phyloP scores from a whole-genome alignment of 2,113 vertebrate species.

The Odontesthes bonariensis region DNA sequence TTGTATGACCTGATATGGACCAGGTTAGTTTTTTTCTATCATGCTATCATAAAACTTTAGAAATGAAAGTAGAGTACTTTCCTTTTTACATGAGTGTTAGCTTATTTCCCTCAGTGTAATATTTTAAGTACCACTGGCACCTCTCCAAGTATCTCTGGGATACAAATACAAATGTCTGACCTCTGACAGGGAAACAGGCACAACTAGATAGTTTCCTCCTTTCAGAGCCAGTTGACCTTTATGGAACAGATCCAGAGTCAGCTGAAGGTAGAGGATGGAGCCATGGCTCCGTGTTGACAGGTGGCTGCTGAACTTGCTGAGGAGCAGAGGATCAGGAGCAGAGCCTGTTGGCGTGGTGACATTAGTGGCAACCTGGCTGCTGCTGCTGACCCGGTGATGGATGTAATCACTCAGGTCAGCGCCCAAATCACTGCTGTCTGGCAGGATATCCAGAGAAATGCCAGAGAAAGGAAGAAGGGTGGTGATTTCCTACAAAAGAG shows the following conservation, averaged over 20 bases:
- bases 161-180: constrained; percentile 52
- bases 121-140: background rate
- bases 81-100: background rate
- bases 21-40: background rate
- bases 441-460: constrained; percentile 92
- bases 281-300: constrained; percentile 93
- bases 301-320: constrained; percentile 94
- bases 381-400: constrained; percentile 91
- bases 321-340: constrained; percentile 85
- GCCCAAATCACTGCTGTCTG: constrained; percentile 92
- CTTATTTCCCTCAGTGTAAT: background rate
- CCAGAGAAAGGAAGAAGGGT: constrained; percentile 87
- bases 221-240: constrained; percentile 93
- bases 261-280: constrained; percentile 95
- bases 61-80: background rate
- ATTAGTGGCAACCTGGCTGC: constrained; percentile 91
- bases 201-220: constrained; percentile 95
- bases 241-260: constrained; percentile 96
- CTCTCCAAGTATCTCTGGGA: background rate
- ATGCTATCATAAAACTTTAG: background rate
- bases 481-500: constrained; percentile 87
- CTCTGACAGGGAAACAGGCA: constrained; percentile 95
- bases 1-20: background rate
- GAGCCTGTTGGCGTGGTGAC: constrained; percentile 93
- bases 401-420: constrained; percentile 93